phyloP scores from a whole-genome alignment of 2,888 invertebrate species.

The Sinelater perroti region DNA sequence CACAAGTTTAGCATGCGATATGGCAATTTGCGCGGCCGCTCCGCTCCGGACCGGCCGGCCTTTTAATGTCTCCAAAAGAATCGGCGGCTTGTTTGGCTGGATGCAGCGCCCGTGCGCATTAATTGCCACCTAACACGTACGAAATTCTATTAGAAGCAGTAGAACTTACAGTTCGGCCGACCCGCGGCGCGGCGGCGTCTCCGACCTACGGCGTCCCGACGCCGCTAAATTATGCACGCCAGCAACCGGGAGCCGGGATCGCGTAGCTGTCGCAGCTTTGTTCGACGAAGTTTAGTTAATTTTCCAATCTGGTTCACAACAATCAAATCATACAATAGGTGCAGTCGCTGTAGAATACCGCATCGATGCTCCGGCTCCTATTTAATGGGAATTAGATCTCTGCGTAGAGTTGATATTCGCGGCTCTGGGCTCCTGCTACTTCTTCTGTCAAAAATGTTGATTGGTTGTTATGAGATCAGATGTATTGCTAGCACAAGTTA shows the following conservation, averaged over 20 bases:
- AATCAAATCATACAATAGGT: constrained; percentile 56
- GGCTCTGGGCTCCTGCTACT: no score
- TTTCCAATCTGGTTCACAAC: constrained; percentile 59
- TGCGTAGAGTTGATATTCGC: no score
- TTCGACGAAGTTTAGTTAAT: constrained; percentile 50
- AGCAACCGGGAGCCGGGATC: constrained; percentile 21
- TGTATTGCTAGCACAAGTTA: no score
- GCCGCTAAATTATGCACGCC: constrained; percentile 31
- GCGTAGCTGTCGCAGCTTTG: constrained; percentile 37
- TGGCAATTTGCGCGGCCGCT: constrained; percentile 35
- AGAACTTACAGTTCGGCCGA: constrained; percentile 32
- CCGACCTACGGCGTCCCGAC: constrained; percentile 27
- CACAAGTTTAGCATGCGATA: constrained; percentile 37
- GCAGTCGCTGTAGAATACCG: constrained; percentile 50
- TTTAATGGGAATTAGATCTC: constrained; percentile 30
- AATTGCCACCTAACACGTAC: constrained; percentile 37
- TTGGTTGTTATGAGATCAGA: no score
- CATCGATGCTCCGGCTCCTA: constrained; percentile 25
- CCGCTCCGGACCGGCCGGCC: no score
- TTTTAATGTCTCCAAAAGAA: constrained; percentile 29
- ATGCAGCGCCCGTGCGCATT: constrained; percentile 21
- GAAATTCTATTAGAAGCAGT: constrained; percentile 35
- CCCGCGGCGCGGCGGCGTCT: constrained; percentile 25
- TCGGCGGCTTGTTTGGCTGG: constrained; percentile 19
- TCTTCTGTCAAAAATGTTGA: no score